These are phyloP conservation scores for Agrilus biguttatus DNA, from an alignment of 2,888 invertebrate genomes.

Conservation along the genomic window DNA sequence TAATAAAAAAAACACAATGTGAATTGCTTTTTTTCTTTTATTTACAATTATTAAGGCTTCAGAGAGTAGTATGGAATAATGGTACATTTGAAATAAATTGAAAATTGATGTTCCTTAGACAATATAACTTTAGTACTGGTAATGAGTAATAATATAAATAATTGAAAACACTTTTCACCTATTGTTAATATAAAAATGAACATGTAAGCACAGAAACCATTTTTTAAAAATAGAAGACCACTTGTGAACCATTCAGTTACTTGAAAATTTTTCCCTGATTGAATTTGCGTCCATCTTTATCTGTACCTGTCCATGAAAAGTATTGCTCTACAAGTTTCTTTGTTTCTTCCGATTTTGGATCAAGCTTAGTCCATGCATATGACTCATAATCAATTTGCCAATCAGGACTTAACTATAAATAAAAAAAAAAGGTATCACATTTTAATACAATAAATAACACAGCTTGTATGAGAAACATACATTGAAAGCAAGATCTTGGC, in stretches of 20 bases:
- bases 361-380: constrained; percentile 89
- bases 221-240: too few relatives aligned
- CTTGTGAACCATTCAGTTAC: constrained; percentile 33
- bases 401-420: constrained; percentile 67
- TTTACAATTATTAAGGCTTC: too few relatives aligned
- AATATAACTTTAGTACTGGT: too few relatives aligned
- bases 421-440: constrained; percentile 6
- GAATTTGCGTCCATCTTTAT: constrained; percentile 80
- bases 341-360: constrained; percentile 63
- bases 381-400: constrained; percentile 97
- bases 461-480: constrained; percentile 29
- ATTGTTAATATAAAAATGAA: too few relatives aligned
- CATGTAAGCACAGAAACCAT: too few relatives aligned
- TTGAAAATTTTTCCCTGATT: constrained; percentile 99
- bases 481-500: constrained; percentile 80
- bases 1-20: too few relatives aligned
- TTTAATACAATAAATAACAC: neutral
- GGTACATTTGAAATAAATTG: too few relatives aligned
- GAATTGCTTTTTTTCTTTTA: too few relatives aligned
- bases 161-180: too few relatives aligned
- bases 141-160: too few relatives aligned
- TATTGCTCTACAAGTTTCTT: constrained; percentile 80
- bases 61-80: too few relatives aligned
- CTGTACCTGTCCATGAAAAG: constrained; percentile 77
- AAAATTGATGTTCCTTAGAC: too few relatives aligned